These are phyloP conservation scores for Lithophane socia DNA, from an alignment of 2,888 invertebrate species.

Conservation along the genomic window DNA sequence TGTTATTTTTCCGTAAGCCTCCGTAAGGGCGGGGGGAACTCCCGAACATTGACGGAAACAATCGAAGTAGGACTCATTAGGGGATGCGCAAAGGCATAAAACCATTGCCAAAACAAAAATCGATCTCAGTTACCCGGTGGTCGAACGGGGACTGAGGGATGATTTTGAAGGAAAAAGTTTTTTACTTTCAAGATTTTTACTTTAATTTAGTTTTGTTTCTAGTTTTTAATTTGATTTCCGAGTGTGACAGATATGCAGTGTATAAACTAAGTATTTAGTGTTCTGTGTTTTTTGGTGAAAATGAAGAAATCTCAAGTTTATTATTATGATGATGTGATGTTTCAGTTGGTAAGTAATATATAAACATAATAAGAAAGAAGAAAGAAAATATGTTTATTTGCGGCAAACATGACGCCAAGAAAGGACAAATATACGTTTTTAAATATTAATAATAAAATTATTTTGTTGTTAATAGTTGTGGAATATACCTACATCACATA, in stretches of 20 bases:
- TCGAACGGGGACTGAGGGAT: slow-evolving; percentile 37
- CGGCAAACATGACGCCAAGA: too few species aligned
- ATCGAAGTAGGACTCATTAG: slow-evolving; percentile 36
- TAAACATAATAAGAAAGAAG: too few species aligned
- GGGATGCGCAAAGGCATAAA: slow-evolving; percentile 52
- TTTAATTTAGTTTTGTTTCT: background rate
- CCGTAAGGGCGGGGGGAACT: background rate
- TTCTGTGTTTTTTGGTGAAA: slow-evolving; percentile 47
- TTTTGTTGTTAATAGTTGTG: background rate
- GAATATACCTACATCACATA: too few species aligned
- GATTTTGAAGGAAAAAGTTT: background rate
- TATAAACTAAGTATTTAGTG: slow-evolving; percentile 58
- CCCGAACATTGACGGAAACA: slow-evolving; percentile 33
- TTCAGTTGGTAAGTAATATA: slow-evolving; percentile 68
- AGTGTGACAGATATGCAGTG: slow-evolving; percentile 51
- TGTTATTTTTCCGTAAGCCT: background rate
- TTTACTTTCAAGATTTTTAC: slow-evolving; percentile 1
- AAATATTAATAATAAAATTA: background rate
- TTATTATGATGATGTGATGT: slow-evolving; percentile 68
- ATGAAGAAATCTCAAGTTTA: slow-evolving; percentile 59
- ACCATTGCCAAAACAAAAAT: slow-evolving; percentile 21
- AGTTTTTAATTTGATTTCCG: slow-evolving; percentile 36
- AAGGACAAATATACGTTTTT: too few species aligned
- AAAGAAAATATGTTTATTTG: too few species aligned
- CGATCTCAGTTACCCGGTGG: slow-evolving; percentile 51